phyloP scores from a whole-genome alignment of 53 echinoderm and acorn worm species.

The Holothuria scabra region DNA sequence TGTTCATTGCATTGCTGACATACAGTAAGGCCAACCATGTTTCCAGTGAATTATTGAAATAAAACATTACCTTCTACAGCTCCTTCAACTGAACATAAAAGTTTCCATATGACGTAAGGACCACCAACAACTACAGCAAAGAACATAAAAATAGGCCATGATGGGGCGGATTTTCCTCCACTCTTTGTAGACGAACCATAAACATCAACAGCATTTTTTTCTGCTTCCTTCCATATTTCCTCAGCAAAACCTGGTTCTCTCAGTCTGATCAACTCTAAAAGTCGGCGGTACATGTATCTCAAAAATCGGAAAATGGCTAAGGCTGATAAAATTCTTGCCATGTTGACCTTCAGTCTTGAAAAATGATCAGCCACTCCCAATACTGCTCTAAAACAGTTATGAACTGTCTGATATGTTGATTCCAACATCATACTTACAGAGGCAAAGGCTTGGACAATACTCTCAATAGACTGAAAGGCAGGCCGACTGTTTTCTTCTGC shows the following conservation, averaged over 20 bases:
- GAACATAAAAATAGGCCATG: slow-evolving; percentile 98
- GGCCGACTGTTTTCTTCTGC: slow-evolving; percentile 95
- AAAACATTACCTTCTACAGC: slow-evolving; percentile 4
- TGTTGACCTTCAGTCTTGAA: slow-evolving; percentile 88
- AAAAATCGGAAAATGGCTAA: slow-evolving; percentile 85
- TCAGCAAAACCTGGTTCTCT: slow-evolving; percentile 76
- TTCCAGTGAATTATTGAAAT: too few relatives aligned
- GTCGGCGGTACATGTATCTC: slow-evolving; percentile 69
- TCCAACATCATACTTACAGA: slow-evolving; percentile 99
- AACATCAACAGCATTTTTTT: slow-evolving; percentile 46
- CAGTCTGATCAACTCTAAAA: slow-evolving; percentile 73
- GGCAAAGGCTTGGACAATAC: slow-evolving; percentile 93
- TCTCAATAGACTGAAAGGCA: slow-evolving; percentile 97
- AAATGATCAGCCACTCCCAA: slow-evolving; percentile 95
- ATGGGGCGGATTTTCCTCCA: slow-evolving; percentile 63
- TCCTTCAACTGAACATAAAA: slow-evolving; percentile 67
- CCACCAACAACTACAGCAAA: slow-evolving; percentile 96
- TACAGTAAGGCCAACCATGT: too few relatives aligned
- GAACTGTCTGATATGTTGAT: slow-evolving; percentile 91
- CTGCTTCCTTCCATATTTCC: slow-evolving; percentile 84
- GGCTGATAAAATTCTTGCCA: slow-evolving; percentile 85
- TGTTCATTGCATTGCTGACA: too few relatives aligned
- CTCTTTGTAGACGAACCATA: slow-evolving; percentile 24
- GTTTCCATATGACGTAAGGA: slow-evolving; percentile 94
- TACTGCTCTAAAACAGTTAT: slow-evolving; percentile 97